Conservation (phyloP, 2,113 vertebrate species). For the Centropristis striata region DNA sequence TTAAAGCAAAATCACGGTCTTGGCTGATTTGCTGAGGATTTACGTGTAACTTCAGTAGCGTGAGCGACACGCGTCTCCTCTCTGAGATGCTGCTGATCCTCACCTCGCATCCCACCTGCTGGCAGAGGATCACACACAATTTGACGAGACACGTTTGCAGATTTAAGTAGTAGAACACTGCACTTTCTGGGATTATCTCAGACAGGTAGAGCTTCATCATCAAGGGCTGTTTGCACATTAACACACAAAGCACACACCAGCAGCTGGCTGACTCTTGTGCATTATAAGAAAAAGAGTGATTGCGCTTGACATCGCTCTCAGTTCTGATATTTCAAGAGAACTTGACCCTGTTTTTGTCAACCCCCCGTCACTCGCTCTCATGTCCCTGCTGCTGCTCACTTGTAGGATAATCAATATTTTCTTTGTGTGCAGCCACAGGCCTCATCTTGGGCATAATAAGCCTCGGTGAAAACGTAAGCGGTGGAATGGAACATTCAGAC, state of each 20-base stretch:
- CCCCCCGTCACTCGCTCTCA: background rate
- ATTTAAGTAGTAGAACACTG: background rate
- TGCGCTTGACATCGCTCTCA: conserved; percentile 8
- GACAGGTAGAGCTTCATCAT: conserved; percentile 42
- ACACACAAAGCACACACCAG: conserved; percentile 11
- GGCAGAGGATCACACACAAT: conserved; percentile 14
- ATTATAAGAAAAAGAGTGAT: conserved; percentile 12
- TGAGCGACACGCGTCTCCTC: background rate
- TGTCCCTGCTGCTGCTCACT: conserved; percentile 32
- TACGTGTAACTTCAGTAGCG: background rate
- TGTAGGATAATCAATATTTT: conserved; percentile 64
- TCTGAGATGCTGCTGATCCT: background rate
- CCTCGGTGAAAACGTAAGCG: conserved; percentile 40
- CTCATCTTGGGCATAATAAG: conserved; percentile 48
- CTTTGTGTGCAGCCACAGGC: conserved; percentile 51
- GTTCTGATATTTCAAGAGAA: conserved; percentile 43
- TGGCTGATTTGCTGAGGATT: background rate
- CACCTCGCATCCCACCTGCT: conserved; percentile 44
- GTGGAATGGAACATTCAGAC: conserved; percentile 32
- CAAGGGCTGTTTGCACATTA: conserved; percentile 24
- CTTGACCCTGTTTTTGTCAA: conserved; percentile 24
- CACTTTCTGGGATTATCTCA: conserved; percentile 6
- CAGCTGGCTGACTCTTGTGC: background rate
- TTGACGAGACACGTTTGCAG: conserved; percentile 1
- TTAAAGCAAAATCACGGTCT: conserved; percentile 14